Base-by-base conservation (phyloP, 2,797 vertebrate species). In the Gallinago stenura region DNA sequence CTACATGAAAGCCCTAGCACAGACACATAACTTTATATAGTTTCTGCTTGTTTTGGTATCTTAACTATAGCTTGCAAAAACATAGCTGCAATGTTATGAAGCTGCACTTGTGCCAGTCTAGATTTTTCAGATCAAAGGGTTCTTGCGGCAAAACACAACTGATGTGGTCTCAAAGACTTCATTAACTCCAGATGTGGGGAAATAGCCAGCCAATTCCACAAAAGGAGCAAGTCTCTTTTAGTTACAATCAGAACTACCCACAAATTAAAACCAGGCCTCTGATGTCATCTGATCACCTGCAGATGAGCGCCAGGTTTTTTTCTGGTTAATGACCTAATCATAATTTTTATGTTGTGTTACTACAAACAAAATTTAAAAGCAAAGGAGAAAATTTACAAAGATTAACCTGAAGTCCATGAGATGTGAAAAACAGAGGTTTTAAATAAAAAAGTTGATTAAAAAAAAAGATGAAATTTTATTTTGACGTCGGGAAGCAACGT, bases 91-190 rank as follows among this genome's bases (percentile, higher is more conserved):
- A 97, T 78, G 97, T 97, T 98, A 98, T 96, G 97, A 98, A 98
- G 97, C 98, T 97, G 98, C 97, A 97, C 97, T 97, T 97, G 95
- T 98, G 98, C 98, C 98, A 98, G 98, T 97, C 97, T 98, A 85
- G 92, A 98, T 97, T 98, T 96, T 98, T 97, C 97, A 98, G 98
- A 99, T 99, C 99, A 99, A 99, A 99, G 98, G 94, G 95, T 97
- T 97, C 95, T 94, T 90, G 98, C 97, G 97, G 98, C 98, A 98
- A 98, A 98, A 98, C 96, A 97, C 98, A 98, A 99, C 98, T 98
- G 98, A 99, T 99, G 99, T 99, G 99, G 98, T 99, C 98, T 98
- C 98, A 98, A 97, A 96, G 98, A 98, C 98, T 99, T 99, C 98
- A 99, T 99, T 97, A 98, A 97, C 97, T 99, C 99, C 99, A 99